Percentiles rank a stretch among this genome's conserved stretches.
phyloP scores from a whole-genome alignment of 2,797 vertebrate species.

The Nyctibius grandis region DNA sequence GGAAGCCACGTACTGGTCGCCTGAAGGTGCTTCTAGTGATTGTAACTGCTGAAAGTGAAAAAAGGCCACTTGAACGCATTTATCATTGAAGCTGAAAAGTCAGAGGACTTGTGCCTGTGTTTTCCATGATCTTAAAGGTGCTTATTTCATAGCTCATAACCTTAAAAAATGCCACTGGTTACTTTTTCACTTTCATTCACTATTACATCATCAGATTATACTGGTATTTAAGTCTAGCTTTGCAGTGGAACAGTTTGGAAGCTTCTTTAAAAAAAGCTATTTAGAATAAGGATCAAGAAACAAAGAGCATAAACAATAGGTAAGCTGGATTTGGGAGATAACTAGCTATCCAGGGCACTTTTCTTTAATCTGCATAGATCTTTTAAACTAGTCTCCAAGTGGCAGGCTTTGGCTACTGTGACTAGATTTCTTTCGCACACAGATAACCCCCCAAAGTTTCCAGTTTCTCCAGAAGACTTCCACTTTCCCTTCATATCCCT shows the following conservation, averaged over 20 bases:
- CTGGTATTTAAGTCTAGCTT: neutral
- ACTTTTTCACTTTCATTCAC: neutral
- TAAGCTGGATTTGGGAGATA: conserved; percentile 15
- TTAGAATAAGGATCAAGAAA: neutral
- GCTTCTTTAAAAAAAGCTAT: neutral
- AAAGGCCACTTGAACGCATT: neutral
- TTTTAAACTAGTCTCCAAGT: conserved; percentile 26
- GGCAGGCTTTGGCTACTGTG: neutral
- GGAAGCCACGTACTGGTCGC: accelerated
- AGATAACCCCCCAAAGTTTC: neutral
- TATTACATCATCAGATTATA: neutral
- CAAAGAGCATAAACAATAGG: conserved; percentile 16
- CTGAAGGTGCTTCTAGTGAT: neutral
- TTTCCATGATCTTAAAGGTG: neutral
- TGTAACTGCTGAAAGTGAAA: neutral
- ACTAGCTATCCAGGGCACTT: neutral
- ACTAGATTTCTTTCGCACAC: neutral
- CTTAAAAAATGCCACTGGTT: neutral
- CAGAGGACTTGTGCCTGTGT: neutral
- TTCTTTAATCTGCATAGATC: neutral
- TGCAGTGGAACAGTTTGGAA: neutral
- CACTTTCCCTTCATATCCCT: neutral
- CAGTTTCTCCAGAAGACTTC: neutral
- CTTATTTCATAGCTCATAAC: neutral
- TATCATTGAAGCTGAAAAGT: neutral